Conservation (phyloP, 1,140 invertebrate species). For the Tetragnatha versicolor region DNA sequence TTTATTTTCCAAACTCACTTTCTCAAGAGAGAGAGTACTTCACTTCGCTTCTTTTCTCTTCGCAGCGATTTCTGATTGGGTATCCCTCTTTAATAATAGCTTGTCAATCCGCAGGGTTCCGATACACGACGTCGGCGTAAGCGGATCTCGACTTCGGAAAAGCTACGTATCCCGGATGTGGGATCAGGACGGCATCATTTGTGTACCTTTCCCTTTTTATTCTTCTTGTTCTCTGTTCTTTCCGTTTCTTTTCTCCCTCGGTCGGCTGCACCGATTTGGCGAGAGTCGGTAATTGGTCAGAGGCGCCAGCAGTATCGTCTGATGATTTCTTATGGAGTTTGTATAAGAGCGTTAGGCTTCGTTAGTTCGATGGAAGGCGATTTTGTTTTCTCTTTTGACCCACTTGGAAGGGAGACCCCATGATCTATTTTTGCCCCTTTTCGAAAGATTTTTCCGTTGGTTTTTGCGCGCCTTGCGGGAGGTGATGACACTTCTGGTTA, state of each 20-base stretch:
- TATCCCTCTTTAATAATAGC: conserved; percentile 50
- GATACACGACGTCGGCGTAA: conserved; percentile 46
- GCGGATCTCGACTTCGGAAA: conserved; percentile 34
- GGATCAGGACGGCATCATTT: conserved; percentile 25
- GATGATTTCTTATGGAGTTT: no score
- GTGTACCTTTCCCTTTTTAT: conserved; percentile 13
- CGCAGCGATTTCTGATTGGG: conserved; percentile 43
- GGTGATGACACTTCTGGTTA: no score
- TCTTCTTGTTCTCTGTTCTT: conserved; percentile 8
- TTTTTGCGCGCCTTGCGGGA: no score
- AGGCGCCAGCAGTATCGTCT: background rate
- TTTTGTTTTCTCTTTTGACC: background rate
- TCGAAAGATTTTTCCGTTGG: no score
- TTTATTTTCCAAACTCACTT: conserved; percentile 54
- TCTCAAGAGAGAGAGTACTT: conserved; percentile 25
- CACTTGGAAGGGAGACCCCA: background rate
- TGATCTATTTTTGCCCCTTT: conserved; percentile 9
- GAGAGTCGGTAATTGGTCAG: no score
- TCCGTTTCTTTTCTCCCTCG: conserved; percentile 1
- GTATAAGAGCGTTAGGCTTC: no score
- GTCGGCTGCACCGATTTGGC: no score
- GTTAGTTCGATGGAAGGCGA: no score
- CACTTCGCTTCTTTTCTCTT: conserved; percentile 19
- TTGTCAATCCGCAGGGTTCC: conserved; percentile 36
- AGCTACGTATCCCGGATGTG: conserved; percentile 40